Percentiles rank a stretch among this genome's conserved stretches.
Evolutionary conservation across 2,797 vertebrate species (phyloP).

Genomic region (Avahi laniger): DNA sequence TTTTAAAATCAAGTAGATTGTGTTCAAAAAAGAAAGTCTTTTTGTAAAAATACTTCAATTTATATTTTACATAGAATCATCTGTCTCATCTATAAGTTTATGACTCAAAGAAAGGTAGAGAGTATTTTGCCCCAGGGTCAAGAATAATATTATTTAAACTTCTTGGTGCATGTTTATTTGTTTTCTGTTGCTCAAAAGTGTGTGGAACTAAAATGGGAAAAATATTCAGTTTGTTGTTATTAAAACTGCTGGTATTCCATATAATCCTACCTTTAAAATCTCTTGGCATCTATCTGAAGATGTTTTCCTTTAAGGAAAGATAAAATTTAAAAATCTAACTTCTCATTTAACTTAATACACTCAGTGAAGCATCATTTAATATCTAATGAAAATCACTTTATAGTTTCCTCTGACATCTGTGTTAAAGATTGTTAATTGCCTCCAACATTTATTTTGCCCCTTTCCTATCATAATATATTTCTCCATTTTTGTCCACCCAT

Average conservation of each 20-base stretch:
- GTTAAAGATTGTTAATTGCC: background rate
- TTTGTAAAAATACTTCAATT: conserved; percentile 6
- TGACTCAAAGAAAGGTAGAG: background rate
- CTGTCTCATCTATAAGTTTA: background rate
- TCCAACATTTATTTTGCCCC: background rate
- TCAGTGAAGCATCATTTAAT: background rate
- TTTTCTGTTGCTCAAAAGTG: conserved; percentile 13
- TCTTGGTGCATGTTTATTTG: background rate
- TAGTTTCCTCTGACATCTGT: background rate
- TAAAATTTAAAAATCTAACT: background rate
- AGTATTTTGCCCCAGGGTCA: background rate
- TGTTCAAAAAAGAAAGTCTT: conserved; percentile 32
- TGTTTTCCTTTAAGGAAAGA: conserved; percentile 6
- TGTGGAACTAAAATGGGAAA: background rate
- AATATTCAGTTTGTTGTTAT: conserved; percentile 19
- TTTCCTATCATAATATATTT: background rate
- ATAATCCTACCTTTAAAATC: background rate
- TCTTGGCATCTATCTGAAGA: background rate
- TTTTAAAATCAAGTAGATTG: conserved; percentile 15
- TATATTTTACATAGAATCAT: background rate
- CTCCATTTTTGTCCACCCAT: background rate
- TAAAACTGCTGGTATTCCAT: background rate
- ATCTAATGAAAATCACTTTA: background rate
- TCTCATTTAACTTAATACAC: conserved; percentile 4
- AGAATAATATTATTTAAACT: conserved; percentile 16